A percentile compares a stretch with the other conserved stretches of the same genome.
These are phyloP conservation scores for Lutjanus campechanus DNA, from an alignment of 2,797 vertebrate species.

Conservation along the genomic window DNA sequence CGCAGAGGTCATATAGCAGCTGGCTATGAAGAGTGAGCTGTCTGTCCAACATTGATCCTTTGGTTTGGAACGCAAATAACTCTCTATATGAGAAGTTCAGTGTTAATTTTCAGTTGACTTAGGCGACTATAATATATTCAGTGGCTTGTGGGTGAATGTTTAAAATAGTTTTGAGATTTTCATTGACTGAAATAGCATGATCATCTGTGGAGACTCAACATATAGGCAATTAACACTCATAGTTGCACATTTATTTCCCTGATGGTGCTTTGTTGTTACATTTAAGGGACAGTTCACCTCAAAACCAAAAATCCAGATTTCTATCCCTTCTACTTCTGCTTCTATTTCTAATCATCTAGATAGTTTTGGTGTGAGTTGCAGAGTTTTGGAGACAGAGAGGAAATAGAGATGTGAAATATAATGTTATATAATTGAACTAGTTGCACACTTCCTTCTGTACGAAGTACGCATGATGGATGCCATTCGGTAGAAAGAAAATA, in stretches of 20 bases:
- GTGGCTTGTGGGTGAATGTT: not conserved
- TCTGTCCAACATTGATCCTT: not conserved
- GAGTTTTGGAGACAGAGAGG: too few relatives aligned
- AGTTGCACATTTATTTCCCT: not conserved
- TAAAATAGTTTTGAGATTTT: not conserved
- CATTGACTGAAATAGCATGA: too few relatives aligned
- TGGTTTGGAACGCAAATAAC: not conserved
- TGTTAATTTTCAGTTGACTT: not conserved
- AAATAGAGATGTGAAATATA: too few relatives aligned
- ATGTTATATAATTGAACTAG: too few relatives aligned
- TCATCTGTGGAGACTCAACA: not conserved
- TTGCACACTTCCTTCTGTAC: too few relatives aligned
- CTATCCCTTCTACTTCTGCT: too few relatives aligned
- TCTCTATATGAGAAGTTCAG: not conserved
- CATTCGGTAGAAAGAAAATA: too few relatives aligned
- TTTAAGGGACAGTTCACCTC: too few relatives aligned
- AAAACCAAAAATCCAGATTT: too few relatives aligned
- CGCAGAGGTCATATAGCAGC: slow-evolving; percentile 30
- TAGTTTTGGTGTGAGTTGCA: too few relatives aligned
- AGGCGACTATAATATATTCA: not conserved
- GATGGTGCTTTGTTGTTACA: not conserved
- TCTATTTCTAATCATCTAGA: too few relatives aligned
- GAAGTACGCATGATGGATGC: too few relatives aligned
- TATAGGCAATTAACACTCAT: not conserved
- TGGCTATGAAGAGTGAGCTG: slow-evolving; percentile 1